Evolutionary conservation across 2,797 vertebrate species (phyloP), one percentile per base, ranked within the genome.

Genomic region (Hippoglossus hippoglossus): DNA sequence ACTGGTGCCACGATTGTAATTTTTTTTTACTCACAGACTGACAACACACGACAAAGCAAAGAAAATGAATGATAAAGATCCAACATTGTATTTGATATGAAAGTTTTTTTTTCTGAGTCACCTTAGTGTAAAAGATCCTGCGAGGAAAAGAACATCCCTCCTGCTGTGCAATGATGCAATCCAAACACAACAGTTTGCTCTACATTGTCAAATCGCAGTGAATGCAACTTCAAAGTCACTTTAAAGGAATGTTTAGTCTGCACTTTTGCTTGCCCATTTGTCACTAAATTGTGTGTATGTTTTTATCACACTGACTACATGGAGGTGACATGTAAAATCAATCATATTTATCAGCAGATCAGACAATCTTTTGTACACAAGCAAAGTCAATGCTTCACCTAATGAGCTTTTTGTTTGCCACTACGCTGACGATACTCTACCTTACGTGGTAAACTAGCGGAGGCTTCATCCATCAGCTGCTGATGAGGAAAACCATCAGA

Each of bases 191-290:
- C 19, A 81, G 92, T 94, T 95, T 95, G 93, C 89, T 94, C 83
- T 3, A 93, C 74, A 79, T 89, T 93, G 94, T 95, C 91, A 92
- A 85, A 69, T 79, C 81, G 69, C 74, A 87, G 93, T 93, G 94
- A 80, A 80, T 94, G 95, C 95, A 95, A 94, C 94, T 87, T 78
- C 87, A 78, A 93, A 92, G 90, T 93, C 94, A 94, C 90, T 95
- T 90, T 94, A 83, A 76, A 93, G 82, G 19, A 77, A 21, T 44
- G 77, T 84, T 70, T 67, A 55, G 60, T 86, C 79, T 41, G 77
- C 87, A 88, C 83, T 77, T 84, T 85, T 79, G 90, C 92, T 89
- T 86, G 81, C 83, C 84, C 69, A 73, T 85, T 84, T 80, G 65
- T 83, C 72, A 69, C 60, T 71, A 51, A 72, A 74, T 77, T 75